Evolutionary conservation across 1,140 invertebrate species (phyloP).

Genomic region (Ruditapes philippinarum): DNA sequence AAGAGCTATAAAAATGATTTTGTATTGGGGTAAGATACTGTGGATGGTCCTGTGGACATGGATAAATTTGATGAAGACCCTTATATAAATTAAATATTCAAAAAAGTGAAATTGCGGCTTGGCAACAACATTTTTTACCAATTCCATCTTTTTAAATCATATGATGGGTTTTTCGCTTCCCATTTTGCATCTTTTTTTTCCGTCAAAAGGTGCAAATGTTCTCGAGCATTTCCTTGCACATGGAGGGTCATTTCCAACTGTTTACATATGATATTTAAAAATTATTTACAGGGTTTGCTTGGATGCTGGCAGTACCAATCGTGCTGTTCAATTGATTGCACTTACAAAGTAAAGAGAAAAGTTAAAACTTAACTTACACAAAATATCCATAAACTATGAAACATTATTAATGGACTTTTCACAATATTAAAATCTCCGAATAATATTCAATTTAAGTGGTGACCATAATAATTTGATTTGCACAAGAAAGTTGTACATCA

Average conservation of each 20-base stretch:
- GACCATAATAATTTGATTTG: background rate
- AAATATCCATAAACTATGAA: background rate
- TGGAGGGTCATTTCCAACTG: background rate
- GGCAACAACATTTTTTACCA: no score
- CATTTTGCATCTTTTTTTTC: background rate
- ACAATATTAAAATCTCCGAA: slow-evolving; percentile 59
- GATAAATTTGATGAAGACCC: background rate
- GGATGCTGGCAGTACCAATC: background rate
- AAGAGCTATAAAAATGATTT: background rate
- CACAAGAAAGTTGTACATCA: slow-evolving; percentile 31
- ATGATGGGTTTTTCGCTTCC: no score
- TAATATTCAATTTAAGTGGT: slow-evolving; percentile 56
- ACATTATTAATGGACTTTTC: slow-evolving; percentile 58
- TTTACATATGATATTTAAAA: background rate
- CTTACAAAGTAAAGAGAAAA: no score
- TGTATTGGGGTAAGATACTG: background rate
- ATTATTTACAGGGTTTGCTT: background rate
- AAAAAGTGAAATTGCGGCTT: background rate
- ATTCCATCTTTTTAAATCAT: no score
- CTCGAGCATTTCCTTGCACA: background rate
- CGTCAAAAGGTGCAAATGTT: background rate
- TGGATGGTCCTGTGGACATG: background rate
- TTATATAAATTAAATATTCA: background rate
- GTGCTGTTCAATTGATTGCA: background rate
- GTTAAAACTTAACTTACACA: no score